Base-by-base conservation (phyloP, 2,797 vertebrate genomes). In the Lithobates sylvaticus region DNA sequence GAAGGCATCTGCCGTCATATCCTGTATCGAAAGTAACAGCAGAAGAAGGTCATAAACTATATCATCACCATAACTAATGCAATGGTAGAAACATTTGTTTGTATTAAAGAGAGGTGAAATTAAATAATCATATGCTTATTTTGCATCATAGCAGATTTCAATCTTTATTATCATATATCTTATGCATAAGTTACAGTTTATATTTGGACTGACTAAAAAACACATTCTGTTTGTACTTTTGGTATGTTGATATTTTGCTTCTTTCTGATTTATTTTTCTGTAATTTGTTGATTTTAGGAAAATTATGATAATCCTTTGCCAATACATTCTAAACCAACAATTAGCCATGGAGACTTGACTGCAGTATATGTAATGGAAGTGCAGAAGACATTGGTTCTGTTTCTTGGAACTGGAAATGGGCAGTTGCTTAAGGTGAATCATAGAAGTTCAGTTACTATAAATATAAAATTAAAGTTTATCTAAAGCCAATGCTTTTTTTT, bases 341-440 rank as follows among this genome's bases (percentile, higher is more conserved):
- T 95, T 90, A 89, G 89, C 83, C 94, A 94, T 84, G 94, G 94
- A 34, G 92, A 93, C 89, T 90, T 95, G 86, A 93, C 91, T 26
- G 93, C 94, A 34, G 94, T 95, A 84, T 93, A 94, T 90, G 94
- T 92, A 82, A 94, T 93, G 10, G 90, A 93, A 88, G 92, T 95
- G 71, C 85, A 94, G 87, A 92, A 93, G 88, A 93, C 86, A 84
- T 91, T 91, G 15, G 92, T 95, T 90, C 89, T 95, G 29, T 95
- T 95, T 91, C 89, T 95, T 92, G 94, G 95, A 86, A 95, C 94
- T 75, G 92, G 91, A 90, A 90, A 94, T 76, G 95, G 95, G 87
- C 94, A 95, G 89, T 87, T 95, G 85, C 90, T 95, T 85, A 95
- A 95, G 94, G 95, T 95, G 36, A 73, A 29, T 2, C 3, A 67